Evolutionary conservation across 1,140 invertebrate species (phyloP).

Genomic region (Asbolus verrucosus): DNA sequence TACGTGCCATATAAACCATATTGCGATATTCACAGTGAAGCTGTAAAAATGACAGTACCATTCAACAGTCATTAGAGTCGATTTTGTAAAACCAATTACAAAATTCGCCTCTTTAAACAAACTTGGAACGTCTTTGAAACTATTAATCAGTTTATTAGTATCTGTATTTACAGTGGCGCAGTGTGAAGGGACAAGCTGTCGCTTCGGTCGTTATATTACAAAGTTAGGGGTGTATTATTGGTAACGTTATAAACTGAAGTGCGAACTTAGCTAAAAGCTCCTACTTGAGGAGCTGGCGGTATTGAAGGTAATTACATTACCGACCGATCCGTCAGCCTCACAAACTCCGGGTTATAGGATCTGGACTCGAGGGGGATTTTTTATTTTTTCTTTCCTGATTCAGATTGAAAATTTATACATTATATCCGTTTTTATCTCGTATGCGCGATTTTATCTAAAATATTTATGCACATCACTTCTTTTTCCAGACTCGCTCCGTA

Average conservation of each 20-base stretch:
- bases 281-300: slow-evolving; percentile 54
- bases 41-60: background rate
- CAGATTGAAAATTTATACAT: slow-evolving; percentile 54
- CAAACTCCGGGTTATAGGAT: slow-evolving; percentile 45
- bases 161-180: slow-evolving; percentile 41
- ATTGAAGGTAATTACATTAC: slow-evolving; percentile 59
- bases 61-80: too few species aligned
- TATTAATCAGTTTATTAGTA: slow-evolving; percentile 41
- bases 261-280: slow-evolving; percentile 61
- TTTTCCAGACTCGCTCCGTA: background rate
- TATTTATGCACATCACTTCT: background rate
- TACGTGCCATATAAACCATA: background rate
- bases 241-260: slow-evolving; percentile 59
- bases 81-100: too few species aligned
- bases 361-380: slow-evolving; percentile 40
- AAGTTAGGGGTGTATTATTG: slow-evolving; percentile 58
- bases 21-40: background rate
- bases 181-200: slow-evolving; percentile 44
- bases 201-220: slow-evolving; percentile 48
- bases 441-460: background rate
- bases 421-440: slow-evolving; percentile 42
- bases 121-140: slow-evolving; percentile 5
- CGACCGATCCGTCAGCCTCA: slow-evolving; percentile 51
- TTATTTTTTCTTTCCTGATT: slow-evolving; percentile 45
- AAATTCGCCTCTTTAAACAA: background rate